Conservation (phyloP, 2,797 vertebrate genomes). For the Aeoliscus strigatus region DNA sequence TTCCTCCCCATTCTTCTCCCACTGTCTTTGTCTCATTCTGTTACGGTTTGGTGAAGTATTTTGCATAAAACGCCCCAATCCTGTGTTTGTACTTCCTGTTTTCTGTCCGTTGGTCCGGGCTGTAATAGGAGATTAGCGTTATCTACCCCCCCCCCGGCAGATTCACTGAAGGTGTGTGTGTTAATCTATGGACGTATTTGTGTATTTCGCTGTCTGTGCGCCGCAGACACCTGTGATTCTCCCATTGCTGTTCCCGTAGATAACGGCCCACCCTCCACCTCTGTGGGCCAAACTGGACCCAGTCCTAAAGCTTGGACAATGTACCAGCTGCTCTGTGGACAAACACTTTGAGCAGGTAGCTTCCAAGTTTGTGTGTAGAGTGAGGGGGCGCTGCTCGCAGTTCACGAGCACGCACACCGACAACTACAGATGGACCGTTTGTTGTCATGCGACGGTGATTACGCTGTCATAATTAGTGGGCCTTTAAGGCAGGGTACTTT, state of each 20-base stretch:
- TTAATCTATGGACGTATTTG: conserved; percentile 24
- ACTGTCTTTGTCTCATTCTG: not conserved
- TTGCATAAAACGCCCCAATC: conserved; percentile 4
- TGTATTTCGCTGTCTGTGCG: conserved; percentile 7
- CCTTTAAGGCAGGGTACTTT: no score
- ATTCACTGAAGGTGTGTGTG: conserved; percentile 14
- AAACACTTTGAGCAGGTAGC: conserved; percentile 41
- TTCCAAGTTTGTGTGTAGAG: conserved; percentile 21
- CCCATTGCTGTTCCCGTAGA: conserved; percentile 52
- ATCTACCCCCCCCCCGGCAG: conserved; percentile 1
- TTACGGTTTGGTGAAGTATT: not conserved
- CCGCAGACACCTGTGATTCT: conserved; percentile 22
- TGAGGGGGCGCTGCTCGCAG: conserved; percentile 24
- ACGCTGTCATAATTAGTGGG: no score
- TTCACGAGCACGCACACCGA: conserved; percentile 24
- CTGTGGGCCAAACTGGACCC: conserved; percentile 56
- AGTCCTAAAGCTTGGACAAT: conserved; percentile 49
- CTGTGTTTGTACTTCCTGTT: conserved; percentile 3
- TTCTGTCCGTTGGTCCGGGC: conserved; percentile 12
- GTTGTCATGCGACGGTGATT: no score
- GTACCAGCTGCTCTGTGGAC: conserved; percentile 32
- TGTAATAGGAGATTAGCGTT: conserved; percentile 6
- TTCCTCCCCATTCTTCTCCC: conserved; percentile 15
- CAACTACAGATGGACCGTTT: conserved; percentile 24
- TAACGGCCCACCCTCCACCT: conserved; percentile 49